A percentile compares a stretch with the other conserved stretches of the same genome.
Conservation (phyloP, 1,140 invertebrate genomes). For the Drosophila triauraria region DNA sequence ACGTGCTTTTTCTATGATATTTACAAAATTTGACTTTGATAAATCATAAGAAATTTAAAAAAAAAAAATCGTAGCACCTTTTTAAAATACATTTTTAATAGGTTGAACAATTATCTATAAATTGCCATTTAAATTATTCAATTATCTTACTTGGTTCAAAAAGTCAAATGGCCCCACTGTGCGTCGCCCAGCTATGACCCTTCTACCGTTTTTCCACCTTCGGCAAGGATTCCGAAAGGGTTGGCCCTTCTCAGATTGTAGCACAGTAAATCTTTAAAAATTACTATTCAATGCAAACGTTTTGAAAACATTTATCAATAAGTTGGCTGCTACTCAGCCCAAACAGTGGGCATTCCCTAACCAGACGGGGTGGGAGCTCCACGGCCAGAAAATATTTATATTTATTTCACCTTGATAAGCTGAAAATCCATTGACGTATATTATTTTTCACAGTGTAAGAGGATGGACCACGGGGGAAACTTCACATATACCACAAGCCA, state of each 20-base stretch:
- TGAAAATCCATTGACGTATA: not conserved
- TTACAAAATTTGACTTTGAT: no score
- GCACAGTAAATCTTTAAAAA: constrained; percentile 82
- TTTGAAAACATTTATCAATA: constrained; percentile 83
- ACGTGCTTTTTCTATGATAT: no score
- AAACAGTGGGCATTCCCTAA: constrained; percentile 45
- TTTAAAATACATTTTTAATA: no score
- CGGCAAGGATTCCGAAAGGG: constrained; percentile 22
- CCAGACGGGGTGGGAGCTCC: constrained; percentile 35
- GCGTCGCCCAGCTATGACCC: constrained; percentile 16
- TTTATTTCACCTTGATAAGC: not conserved
- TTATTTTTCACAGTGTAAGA: constrained; percentile 16
- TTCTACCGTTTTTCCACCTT: not conserved
- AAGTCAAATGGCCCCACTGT: no score
- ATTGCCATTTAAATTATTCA: no score
- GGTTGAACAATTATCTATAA: no score
- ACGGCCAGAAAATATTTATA: constrained; percentile 13
- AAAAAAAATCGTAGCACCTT: no score
- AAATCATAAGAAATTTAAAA: no score
- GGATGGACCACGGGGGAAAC: constrained; percentile 12
- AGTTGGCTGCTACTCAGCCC: constrained; percentile 41
- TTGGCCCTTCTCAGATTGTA: constrained; percentile 50
- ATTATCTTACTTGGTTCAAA: no score
- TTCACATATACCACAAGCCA: constrained; percentile 65
- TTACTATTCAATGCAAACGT: constrained; percentile 81